A percentile compares a stretch with the other conserved stretches of the same genome.
Evolutionary conservation across 2,888 invertebrate species (phyloP).

Genomic region (Cephus pulcher): DNA sequence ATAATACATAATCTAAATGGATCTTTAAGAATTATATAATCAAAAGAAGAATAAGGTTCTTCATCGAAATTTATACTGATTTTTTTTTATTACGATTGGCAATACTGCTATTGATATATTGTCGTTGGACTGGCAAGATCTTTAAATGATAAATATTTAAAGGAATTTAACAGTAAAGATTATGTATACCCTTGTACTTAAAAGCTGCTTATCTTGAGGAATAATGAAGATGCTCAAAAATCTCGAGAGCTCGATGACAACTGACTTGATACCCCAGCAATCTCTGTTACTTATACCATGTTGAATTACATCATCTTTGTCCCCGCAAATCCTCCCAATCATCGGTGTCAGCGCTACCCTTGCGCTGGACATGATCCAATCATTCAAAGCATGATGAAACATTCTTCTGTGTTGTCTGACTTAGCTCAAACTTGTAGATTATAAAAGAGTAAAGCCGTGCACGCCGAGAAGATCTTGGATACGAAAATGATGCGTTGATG

Average conservation of each 20-base stretch:
- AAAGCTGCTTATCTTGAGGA: neutral
- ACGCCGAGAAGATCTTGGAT: neutral
- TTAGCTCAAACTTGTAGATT: neutral
- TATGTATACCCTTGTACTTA: neutral
- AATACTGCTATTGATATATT: neutral
- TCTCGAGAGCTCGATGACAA: neutral
- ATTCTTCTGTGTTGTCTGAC: neutral
- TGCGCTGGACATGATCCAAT: neutral
- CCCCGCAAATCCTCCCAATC: neutral
- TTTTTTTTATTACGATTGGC: neutral
- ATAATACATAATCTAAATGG: neutral
- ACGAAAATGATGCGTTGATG: neutral
- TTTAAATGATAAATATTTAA: neutral
- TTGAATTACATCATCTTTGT: neutral
- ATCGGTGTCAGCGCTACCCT: neutral
- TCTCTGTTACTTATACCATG: slow-evolving; percentile 3
- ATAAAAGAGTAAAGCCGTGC: neutral
- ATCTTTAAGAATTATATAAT: neutral
- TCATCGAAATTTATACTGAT: neutral
- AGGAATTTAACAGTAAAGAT: neutral
- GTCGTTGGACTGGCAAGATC: neutral
- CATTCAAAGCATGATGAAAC: neutral
- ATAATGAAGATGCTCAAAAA: neutral
- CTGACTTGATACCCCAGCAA: neutral
- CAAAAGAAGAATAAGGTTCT: neutral